Evolutionary conservation across 2,888 invertebrate genomes (phyloP).

Genomic region (Nematopogon swammerdamellus): DNA sequence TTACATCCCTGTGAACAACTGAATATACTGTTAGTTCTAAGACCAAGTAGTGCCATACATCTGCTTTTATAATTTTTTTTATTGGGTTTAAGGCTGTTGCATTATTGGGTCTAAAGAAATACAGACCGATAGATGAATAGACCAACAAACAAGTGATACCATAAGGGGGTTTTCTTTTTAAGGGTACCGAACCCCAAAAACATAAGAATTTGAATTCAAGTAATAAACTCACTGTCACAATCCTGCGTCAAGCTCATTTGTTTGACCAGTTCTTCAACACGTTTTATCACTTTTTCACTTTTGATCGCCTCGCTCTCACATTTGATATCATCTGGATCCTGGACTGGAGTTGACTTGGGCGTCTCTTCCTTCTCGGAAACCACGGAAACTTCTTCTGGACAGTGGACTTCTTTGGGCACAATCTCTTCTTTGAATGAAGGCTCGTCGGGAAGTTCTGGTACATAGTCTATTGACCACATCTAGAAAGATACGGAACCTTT

Average conservation of each 20-base stretch:
- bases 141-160: too few species aligned
- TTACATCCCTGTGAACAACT: too few species aligned
- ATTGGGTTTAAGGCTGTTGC: too few species aligned
- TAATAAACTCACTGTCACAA: constrained; percentile 55
- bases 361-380: constrained; percentile 19
- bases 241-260: constrained; percentile 76
- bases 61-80: too few species aligned
- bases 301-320: constrained; percentile 26
- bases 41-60: not conserved
- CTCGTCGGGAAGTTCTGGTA: constrained; percentile 37
- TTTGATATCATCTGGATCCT: constrained; percentile 17
- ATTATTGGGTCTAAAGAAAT: too few species aligned
- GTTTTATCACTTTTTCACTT: constrained; percentile 50
- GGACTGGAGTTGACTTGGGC: constrained; percentile 15
- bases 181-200: too few species aligned
- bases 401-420: constrained; percentile 20
- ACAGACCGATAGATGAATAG: too few species aligned
- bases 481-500: not conserved
- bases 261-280: constrained; percentile 68
- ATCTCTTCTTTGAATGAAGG: constrained; percentile 39
- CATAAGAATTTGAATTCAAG: too few species aligned
- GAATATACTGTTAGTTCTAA: not conserved
- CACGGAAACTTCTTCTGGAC: constrained; percentile 11
- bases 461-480: constrained; percentile 98
- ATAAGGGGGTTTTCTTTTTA: too few species aligned